Evolutionary conservation across 2,797 vertebrate genomes (phyloP), one percentile per base, ranked within the genome.

Genomic region (Tragelaphus eurycerus): DNA sequence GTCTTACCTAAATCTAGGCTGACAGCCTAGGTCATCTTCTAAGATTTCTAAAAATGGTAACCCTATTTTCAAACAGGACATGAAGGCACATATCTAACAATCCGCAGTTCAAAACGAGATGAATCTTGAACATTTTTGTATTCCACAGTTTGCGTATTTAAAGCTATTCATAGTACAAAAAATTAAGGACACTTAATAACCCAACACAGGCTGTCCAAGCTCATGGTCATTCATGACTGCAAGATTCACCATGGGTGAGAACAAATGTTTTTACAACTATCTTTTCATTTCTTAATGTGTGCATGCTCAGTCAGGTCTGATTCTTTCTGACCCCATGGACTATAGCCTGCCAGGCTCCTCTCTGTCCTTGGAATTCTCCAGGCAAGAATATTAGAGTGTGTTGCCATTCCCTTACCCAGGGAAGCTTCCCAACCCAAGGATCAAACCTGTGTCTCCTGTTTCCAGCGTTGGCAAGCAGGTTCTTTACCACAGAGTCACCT

Each of bases 21-120:
- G 86, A 93, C 2, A 93, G 52, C 57, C 27, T 23, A 87, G n/a
- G 52, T 71, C 55, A 71, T 62, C 50, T 59, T 83, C 23, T 54
- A 94, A 48, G 55, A 94, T 86, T 89, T 95, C 86, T 93, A 67
- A 97, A 96, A 96, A 94, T 34, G 95, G 4, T 94, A 95, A 89
- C 76, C 79, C 57, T 64, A 46, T 62, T 96, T 95, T 96, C 87
- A 97, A 95, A 82, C 2, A 76, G 43, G 79, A 89, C 31, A 31
- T 43, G n/a, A 97, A 95, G 60, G 34, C 11, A 94, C 2, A n/a
- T 2, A 21, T 52, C 57, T 89, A 91, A 91, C 60, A 6, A 95
- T 52, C 60, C 57, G 12, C 50, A 48, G 82, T 29, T 94, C 52
- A 94, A 93, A 96, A 89, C 2, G 12, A 93, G 16, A 74, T 46